Base-by-base conservation (phyloP, 2,797 vertebrate genomes). In the Syngnathus acus region DNA sequence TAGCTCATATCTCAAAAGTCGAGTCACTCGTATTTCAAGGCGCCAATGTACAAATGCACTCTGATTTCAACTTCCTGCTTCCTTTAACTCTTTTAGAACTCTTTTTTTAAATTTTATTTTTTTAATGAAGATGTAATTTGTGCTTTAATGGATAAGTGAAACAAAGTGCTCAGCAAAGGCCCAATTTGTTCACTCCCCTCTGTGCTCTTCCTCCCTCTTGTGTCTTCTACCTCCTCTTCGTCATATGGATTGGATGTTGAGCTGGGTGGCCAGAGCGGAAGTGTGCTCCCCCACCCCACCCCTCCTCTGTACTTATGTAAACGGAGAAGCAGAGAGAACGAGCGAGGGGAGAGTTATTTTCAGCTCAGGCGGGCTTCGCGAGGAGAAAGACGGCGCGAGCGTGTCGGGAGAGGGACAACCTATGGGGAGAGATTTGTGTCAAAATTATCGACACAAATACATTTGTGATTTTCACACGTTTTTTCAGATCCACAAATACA, bases 201-300 rank as follows among this genome's bases (percentile, higher is more conserved):
- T 26, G 67, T 47, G 45, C 26, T 72, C 45, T 47, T 47, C 45
- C 45, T 47, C 50, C n/a, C 9, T 4, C 50, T 9, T 51, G 10
- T 40, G 23, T 43, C 48, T 19, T 71, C 67, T 47, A 61, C 68
- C 68, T 60, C 64, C 70, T 53, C 47, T 62, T 82, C 84, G 74
- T 82, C 87, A 84, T 89, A 84, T 89, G 84, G 86, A 79, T 90
- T 84, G 82, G 85, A 87, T 83, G 73, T 87, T 84, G 83, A 85
- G 83, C 83, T 82, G 84, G 84, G 88, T 83, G 75, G 84, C 91
- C 89, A 79, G 83, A 89, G 84, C 88, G 89, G 91, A 91, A 91
- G 88, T 85, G 83, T 75, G 83, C 86, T 86, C 89, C 86, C 86
- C 83, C 23, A 17, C 62, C 32, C 55, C 62, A 32, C 32, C 39